phyloP scores from a whole-genome alignment of 2,113 vertebrate genomes.

The Chiloscyllium plagiosum region DNA sequence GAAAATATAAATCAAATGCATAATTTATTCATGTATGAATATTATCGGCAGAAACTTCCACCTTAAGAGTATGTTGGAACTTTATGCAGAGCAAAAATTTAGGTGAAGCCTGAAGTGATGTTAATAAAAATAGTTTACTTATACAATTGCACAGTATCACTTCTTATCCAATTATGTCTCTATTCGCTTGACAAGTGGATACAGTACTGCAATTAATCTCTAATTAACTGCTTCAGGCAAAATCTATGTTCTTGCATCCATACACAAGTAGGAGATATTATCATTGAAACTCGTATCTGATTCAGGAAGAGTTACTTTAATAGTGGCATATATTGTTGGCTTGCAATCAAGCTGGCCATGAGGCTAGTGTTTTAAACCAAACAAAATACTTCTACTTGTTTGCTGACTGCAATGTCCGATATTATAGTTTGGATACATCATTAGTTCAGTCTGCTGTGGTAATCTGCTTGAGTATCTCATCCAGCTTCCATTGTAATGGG shows the following conservation, averaged over 20 bases:
- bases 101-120: background rate
- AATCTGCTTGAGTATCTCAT: background rate
- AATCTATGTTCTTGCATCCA: background rate
- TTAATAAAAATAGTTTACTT: constrained; percentile 14
- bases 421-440: background rate
- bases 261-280: background rate
- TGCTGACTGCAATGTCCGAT: background rate
- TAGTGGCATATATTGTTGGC: background rate
- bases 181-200: constrained; percentile 18
- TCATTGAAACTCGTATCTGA: background rate
- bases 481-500: background rate
- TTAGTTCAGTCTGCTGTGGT: background rate
- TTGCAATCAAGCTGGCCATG: background rate
- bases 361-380: background rate
- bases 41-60: background rate
- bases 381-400: background rate
- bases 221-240: background rate
- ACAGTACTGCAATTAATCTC: constrained; percentile 14
- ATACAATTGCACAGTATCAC: constrained; percentile 13
- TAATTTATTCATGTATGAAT: background rate
- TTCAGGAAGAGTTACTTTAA: background rate
- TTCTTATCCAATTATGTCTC: background rate
- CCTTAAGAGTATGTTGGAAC: background rate
- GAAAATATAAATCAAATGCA: background rate
- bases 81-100: background rate